Conservation (phyloP, 2,888 invertebrate genomes). For the Lutraria lutraria region DNA sequence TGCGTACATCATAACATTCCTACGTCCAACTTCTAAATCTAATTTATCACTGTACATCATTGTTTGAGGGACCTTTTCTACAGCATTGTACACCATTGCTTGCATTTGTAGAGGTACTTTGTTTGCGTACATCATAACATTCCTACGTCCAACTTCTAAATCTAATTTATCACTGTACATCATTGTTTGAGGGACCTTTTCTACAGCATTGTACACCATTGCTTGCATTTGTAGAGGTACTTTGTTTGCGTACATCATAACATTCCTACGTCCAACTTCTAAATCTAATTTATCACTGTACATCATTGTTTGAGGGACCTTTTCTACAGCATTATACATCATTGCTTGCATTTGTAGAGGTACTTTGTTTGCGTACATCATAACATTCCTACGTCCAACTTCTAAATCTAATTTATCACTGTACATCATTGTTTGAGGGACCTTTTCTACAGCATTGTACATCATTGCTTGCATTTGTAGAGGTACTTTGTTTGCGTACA, state of each 20-base stretch:
- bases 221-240: neutral
- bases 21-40: neutral
- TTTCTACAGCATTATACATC: conserved; percentile 14
- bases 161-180: neutral
- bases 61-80: neutral
- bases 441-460: no score
- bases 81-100: neutral
- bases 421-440: no score
- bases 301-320: neutral
- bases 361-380: neutral
- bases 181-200: neutral
- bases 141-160: neutral
- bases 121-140: neutral
- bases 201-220: conserved; percentile 8
- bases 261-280: neutral
- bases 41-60: neutral
- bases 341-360: neutral
- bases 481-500: no score
- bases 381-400: neutral
- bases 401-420: neutral
- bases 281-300: neutral
- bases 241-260: conserved; percentile 3
- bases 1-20: conserved; percentile 18
- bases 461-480: no score
- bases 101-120: neutral